Evolutionary conservation across 2,797 vertebrate species (phyloP), one percentile per base, ranked within the genome.

Genomic region (Cygnus olor): DNA sequence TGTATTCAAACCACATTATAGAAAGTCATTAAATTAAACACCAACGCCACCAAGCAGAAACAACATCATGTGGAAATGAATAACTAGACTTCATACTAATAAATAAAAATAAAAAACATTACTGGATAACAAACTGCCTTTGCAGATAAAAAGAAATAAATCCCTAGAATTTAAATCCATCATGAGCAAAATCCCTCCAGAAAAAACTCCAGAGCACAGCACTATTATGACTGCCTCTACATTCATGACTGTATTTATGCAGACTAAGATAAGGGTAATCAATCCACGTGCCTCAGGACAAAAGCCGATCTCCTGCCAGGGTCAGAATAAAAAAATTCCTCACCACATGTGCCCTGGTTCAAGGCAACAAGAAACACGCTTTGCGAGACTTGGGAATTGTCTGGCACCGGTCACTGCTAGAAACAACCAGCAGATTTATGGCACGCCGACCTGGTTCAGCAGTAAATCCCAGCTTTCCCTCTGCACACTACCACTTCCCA

Each of bases 201-300:
- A 73, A 90, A 64, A 85, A 66, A 64, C 76, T 22, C 28, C 60
- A 79, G 63, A 90, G 78, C 64, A 69, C 92, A 94, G 83, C 66
- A 76, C 28, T 82, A 34, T 88, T 89, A 80, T 57, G 74, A 81
- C 40, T 88, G 77, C 30, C 84, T 91, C 91, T 88, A 68, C 70
- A 96, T 87, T 96, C 77, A 73, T 53, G 85, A 93, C 77, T 82
- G 68, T 83, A 80, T 88, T 96, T 90, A 93, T 90, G 68, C 64
- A 90, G 86, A 89, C 89, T 83, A 79, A 94, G 92, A 96, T 92
- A 95, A 93, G 80, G 90, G 82, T 81, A 95, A 95, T 97, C 90
- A 95, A 93, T 80, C 79, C 86, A 70, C 58, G 73, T 15, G 79
- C 81, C 83, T 96, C 63, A 64, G 85, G 84, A 93, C 93, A 91